Conservation (phyloP, 2,113 vertebrate species). For the Poicephalus meyeri region DNA sequence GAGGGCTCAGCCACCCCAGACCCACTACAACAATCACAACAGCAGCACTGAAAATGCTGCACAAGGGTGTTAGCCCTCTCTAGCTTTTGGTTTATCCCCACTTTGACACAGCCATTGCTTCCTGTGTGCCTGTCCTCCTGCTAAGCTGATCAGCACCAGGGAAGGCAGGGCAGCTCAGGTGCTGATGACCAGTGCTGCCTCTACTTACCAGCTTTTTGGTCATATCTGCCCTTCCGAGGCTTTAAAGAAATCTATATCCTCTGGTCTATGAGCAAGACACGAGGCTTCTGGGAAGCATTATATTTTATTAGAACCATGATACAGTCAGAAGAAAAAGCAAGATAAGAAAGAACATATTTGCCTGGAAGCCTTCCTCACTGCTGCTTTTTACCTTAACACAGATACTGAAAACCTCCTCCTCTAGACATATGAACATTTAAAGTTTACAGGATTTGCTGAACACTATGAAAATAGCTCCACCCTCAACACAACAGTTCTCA, state of each 20-base stretch:
- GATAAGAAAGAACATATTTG: background rate
- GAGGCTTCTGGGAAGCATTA: background rate
- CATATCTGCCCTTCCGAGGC: background rate
- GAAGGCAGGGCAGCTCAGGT: background rate
- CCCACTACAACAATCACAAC: background rate
- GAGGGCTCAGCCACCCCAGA: background rate
- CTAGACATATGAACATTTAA: background rate
- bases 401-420: background rate
- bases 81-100: rapidly evolving
- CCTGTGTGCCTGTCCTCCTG: rapidly evolving
- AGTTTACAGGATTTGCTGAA: background rate
- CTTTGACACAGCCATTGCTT: background rate
- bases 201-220: background rate
- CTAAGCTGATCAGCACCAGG: background rate
- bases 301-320: background rate
- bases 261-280: background rate
- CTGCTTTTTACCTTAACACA: background rate
- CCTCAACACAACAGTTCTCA: background rate
- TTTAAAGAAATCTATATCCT: background rate
- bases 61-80: no score
- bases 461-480: background rate
- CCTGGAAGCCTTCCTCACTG: background rate
- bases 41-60: background rate
- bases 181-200: rapidly evolving
- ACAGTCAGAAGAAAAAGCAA: background rate